Evolutionary conservation across 2,888 invertebrate genomes (phyloP).

Genomic region (Smittia sp.): DNA sequence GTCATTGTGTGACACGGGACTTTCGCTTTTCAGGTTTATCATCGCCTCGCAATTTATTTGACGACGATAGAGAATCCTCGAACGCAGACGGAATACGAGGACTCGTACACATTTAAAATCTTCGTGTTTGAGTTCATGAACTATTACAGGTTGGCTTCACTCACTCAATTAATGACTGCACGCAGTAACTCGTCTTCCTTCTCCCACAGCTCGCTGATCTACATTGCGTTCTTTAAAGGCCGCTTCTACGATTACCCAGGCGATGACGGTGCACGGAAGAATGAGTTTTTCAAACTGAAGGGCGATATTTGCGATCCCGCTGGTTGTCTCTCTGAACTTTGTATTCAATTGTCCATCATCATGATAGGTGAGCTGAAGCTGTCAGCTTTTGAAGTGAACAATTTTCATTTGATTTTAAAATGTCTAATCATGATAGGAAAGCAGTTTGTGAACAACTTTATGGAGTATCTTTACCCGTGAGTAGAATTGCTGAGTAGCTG

Average conservation of each 20-base stretch:
- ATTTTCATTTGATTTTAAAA: background rate
- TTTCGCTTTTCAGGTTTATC: constrained; percentile 68
- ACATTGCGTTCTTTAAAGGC: constrained; percentile 98
- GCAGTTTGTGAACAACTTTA: constrained; percentile 87
- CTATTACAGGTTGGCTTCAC: constrained; percentile 76
- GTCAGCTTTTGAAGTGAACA: background rate
- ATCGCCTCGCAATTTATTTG: constrained; percentile 76
- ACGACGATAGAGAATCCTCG: constrained; percentile 90
- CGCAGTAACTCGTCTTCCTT: too few relatives aligned
- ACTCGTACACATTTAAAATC: constrained; percentile 96
- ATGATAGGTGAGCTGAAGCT: constrained; percentile 86
- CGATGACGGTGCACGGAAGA: constrained; percentile 69
- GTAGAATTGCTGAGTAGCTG: constrained; percentile 49
- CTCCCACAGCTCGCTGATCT: constrained; percentile 71
- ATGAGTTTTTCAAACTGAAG: constrained; percentile 74
- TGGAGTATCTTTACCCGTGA: constrained; percentile 87
- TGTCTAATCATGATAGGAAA: constrained; percentile 80
- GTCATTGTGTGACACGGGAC: background rate
- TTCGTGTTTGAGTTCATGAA: constrained; percentile 99
- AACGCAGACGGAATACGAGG: constrained; percentile 95
- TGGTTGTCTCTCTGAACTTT: constrained; percentile 67
- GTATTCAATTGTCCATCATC: constrained; percentile 62
- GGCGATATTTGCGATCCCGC: constrained; percentile 47
- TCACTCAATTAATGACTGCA: too few relatives aligned
- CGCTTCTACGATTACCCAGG: constrained; percentile 67